These are phyloP conservation scores for Caenorhabditis virilis DNA, from an alignment of 2,888 invertebrate species.

Conservation along the genomic window DNA sequence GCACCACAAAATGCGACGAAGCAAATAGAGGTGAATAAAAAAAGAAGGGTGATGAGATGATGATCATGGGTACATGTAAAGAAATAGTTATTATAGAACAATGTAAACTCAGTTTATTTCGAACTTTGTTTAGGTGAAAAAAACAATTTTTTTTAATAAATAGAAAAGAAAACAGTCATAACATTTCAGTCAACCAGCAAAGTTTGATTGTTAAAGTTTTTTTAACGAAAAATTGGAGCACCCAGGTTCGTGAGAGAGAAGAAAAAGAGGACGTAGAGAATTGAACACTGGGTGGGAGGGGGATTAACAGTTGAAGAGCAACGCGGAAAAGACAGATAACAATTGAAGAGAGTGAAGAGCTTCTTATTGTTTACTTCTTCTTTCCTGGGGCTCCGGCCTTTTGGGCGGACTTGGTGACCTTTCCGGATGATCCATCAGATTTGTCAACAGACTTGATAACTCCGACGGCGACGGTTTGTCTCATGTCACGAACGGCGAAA, in stretches of 20 bases:
- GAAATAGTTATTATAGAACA: too few relatives aligned
- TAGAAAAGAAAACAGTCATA: constrained; percentile 2
- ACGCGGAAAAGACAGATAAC: too few relatives aligned
- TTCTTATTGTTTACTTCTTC: constrained; percentile 42
- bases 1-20: background rate
- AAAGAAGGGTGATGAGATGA: constrained; percentile 2
- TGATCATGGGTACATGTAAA: too few relatives aligned
- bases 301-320: constrained; percentile 19
- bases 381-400: constrained; percentile 77
- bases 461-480: constrained; percentile 84
- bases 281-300: constrained; percentile 29
- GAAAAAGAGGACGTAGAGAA: constrained; percentile 2
- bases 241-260: constrained; percentile 18
- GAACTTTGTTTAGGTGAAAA: constrained; percentile 13
- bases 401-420: constrained; percentile 98
- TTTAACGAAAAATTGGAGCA: constrained; percentile 9
- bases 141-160: constrained; percentile 23
- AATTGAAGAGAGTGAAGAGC: background rate
- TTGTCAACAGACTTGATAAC: constrained; percentile 78
- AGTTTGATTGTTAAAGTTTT: constrained; percentile 1
- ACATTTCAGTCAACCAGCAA: background rate
- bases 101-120: too few relatives aligned
- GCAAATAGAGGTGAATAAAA: background rate
- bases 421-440: constrained; percentile 78
- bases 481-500: constrained; percentile 99